Evolutionary conservation across 2,888 invertebrate species (phyloP), one percentile per base, ranked within the genome.

Genomic region (Rhodophaea formosa): DNA sequence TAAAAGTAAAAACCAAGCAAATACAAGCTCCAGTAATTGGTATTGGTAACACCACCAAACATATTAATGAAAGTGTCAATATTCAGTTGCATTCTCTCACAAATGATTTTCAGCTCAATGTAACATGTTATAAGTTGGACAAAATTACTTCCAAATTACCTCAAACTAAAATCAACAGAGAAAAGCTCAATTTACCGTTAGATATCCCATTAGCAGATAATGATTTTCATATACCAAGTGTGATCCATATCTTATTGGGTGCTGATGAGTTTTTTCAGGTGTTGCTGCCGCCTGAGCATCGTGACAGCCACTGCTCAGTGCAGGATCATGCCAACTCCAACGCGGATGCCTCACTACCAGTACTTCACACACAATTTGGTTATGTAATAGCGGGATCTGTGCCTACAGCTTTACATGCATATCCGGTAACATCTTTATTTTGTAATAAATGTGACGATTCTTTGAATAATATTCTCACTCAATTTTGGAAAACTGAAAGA

Each of bases 221-320:
- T 7, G 16, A 47, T 15, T 3, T 29, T 52, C 30, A 57, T 42
- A 10, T 43, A n/a, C 45, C 57, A 8, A 17, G 53, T 35, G 39
- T 57, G 3, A 49, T 62, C 49, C 39, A 53, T 14, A 32, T 61
- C 30, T 46, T 61, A 55, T 16, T 61, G 51, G 56, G 59, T 39
- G 56, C 59, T 59, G 57, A 62, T 35, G 32, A 59, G 8, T 57
- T 62, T 23, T 57, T 62, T 14, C 57, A 57, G 57, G 61, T 54
- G 45, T n/a, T n/a, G n/a, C n/a, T n/a, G n/a, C n/a, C n/a, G n/a
- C n/a, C n/a, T n/a, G n/a, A n/a, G n/a, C n/a, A 23, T 59, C 8
- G 8, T 32, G 32, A 32, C 32, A 32, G 7, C 32, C 7, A 8
- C 32, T 7, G 32, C 32, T 8, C 32, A 8, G 32, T 32, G 32